Evolutionary conservation across 2,888 invertebrate genomes (phyloP).

Genomic region (Pachymerium ferrugineum): DNA sequence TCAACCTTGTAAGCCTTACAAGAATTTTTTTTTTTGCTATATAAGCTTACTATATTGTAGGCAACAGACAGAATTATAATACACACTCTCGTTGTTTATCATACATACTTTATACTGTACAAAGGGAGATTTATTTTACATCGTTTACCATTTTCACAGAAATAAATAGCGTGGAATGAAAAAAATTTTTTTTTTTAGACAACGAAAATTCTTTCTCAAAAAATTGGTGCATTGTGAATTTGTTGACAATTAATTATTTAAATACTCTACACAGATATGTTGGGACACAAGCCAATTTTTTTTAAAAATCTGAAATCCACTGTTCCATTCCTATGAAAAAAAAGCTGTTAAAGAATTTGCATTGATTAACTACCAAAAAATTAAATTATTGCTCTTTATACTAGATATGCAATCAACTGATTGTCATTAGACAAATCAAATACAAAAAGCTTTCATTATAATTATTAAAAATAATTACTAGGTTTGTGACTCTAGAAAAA

Average conservation of each 20-base stretch:
- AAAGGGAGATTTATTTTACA: slow-evolving; percentile 27
- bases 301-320: not conserved
- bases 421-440: not conserved
- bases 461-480: not conserved
- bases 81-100: slow-evolving; percentile 20
- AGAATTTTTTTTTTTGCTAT: slow-evolving; percentile 16
- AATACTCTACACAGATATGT: slow-evolving; percentile 20
- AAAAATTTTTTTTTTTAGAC: too few species aligned
- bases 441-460: not conserved
- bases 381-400: not conserved
- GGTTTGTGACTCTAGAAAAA: too few species aligned
- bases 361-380: not conserved
- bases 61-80: slow-evolving; percentile 22
- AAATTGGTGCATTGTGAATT: slow-evolving; percentile 22
- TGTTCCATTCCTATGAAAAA: not conserved
- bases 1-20: slow-evolving; percentile 21
- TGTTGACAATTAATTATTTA: slow-evolving; percentile 14
- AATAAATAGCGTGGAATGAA: slow-evolving; percentile 25
- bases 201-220: not conserved
- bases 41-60: slow-evolving; percentile 21
- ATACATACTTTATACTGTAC: slow-evolving; percentile 22
- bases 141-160: too few species aligned
- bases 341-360: not conserved
- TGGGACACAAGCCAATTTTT: slow-evolving; percentile 16
- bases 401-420: not conserved